Percentiles rank a stretch among this genome's conserved stretches.
Evolutionary conservation across 2,113 vertebrate species (phyloP).

Genomic region (Phalacrocorax brasilianus): DNA sequence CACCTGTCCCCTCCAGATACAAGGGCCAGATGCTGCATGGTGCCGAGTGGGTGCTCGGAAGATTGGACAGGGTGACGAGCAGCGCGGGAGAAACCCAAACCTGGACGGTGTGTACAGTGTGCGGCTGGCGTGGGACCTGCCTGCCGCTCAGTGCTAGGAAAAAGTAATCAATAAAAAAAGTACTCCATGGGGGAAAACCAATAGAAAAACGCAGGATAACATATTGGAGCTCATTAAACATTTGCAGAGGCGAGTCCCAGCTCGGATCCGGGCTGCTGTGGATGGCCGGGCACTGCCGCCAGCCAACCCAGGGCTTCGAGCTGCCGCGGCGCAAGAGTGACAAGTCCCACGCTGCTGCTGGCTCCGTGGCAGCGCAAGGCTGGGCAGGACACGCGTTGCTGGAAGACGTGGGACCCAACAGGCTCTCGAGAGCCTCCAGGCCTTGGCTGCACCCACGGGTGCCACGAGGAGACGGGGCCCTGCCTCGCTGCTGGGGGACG

Average conservation of each 20-base stretch:
- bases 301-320: too few relatives aligned
- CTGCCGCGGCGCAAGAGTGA: too few relatives aligned
- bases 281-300: neutral
- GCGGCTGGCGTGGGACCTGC: neutral
- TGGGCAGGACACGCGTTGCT: neutral
- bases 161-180: neutral
- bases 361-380: neutral
- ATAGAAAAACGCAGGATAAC: neutral
- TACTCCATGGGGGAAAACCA: rapidly evolving
- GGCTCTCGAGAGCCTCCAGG: too few relatives aligned
- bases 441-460: neutral
- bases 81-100: neutral
- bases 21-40: rapidly evolving
- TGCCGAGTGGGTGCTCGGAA: rapidly evolving
- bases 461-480: neutral
- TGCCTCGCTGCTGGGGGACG: neutral
- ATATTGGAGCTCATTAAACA: too few relatives aligned
- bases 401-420: neutral
- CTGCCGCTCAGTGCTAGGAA: neutral
- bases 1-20: neutral
- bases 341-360: rapidly evolving
- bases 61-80: rapidly evolving
- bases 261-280: neutral
- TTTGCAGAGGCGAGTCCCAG: neutral
- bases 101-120: rapidly evolving